These are phyloP conservation scores for Athalia rosae DNA, from an alignment of 2,888 invertebrate genomes.

Conservation along the genomic window DNA sequence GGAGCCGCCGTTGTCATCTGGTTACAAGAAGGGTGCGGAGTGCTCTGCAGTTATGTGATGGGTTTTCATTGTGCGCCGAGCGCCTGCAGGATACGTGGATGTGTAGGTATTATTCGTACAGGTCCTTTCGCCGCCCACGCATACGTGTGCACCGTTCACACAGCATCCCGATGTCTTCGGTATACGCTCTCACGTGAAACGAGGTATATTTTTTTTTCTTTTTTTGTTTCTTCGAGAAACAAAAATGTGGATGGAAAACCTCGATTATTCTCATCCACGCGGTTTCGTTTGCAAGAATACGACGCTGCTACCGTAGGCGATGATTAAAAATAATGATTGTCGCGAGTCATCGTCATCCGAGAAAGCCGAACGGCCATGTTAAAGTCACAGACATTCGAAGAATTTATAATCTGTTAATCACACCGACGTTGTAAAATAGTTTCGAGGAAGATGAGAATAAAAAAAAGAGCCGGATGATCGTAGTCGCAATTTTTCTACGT, in stretches of 20 bases:
- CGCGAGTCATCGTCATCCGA: too few relatives aligned
- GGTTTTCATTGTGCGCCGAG: slow-evolving; percentile 51
- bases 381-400: too few relatives aligned
- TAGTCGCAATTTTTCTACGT: not conserved
- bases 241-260: not conserved
- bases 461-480: slow-evolving; percentile 6
- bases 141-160: not conserved
- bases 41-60: slow-evolving; percentile 41
- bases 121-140: slow-evolving; percentile 5
- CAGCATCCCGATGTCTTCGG: not conserved
- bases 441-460: too few relatives aligned
- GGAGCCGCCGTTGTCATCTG: slow-evolving; percentile 39
- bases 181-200: slow-evolving; percentile 20
- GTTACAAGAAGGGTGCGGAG: slow-evolving; percentile 39
- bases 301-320: too few relatives aligned
- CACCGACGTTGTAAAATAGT: too few relatives aligned
- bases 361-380: too few relatives aligned
- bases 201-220: too few relatives aligned
- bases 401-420: too few relatives aligned
- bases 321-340: too few relatives aligned
- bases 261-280: too few relatives aligned
- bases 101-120: slow-evolving; percentile 52
- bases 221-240: not conserved
- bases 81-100: slow-evolving; percentile 57
- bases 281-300: too few relatives aligned